Conservation (phyloP, 2,888 invertebrate species). For the Gerris lacustris region DNA sequence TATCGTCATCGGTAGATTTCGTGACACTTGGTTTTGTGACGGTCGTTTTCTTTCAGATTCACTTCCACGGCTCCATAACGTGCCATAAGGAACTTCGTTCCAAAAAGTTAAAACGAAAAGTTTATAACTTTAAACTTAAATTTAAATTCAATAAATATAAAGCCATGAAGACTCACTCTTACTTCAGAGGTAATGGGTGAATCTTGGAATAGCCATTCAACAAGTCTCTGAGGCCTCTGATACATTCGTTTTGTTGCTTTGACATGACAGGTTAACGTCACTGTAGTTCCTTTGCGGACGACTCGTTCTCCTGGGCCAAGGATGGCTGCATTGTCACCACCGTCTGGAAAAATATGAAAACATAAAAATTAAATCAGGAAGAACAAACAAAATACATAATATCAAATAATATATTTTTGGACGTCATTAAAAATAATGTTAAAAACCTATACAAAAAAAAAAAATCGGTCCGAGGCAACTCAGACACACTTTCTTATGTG, state of each 20-base stretch:
- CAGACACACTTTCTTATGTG: too few relatives aligned
- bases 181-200: constrained; percentile 46
- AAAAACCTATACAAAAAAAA: too few relatives aligned
- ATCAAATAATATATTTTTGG: not conserved
- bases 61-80: too few relatives aligned
- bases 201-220: constrained; percentile 47
- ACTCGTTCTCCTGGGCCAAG: constrained; percentile 45
- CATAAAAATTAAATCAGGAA: too few relatives aligned
- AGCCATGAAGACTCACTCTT: constrained; percentile 26
- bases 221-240: constrained; percentile 37
- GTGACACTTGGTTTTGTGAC: too few relatives aligned
- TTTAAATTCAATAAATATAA: not conserved
- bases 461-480: too few relatives aligned
- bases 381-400: not conserved
- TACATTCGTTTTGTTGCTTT: constrained; percentile 36
- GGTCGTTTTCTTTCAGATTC: too few relatives aligned
- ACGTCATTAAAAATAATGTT: too few relatives aligned
- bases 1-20: too few relatives aligned
- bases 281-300: constrained; percentile 43
- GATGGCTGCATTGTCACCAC: constrained; percentile 37
- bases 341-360: constrained; percentile 16
- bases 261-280: constrained; percentile 46
- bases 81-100: too few relatives aligned
- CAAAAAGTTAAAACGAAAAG: too few relatives aligned
- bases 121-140: too few relatives aligned